These are phyloP conservation scores for Aphelinus atriplicis DNA, from an alignment of 1,140 invertebrate species.

Conservation along the genomic window DNA sequence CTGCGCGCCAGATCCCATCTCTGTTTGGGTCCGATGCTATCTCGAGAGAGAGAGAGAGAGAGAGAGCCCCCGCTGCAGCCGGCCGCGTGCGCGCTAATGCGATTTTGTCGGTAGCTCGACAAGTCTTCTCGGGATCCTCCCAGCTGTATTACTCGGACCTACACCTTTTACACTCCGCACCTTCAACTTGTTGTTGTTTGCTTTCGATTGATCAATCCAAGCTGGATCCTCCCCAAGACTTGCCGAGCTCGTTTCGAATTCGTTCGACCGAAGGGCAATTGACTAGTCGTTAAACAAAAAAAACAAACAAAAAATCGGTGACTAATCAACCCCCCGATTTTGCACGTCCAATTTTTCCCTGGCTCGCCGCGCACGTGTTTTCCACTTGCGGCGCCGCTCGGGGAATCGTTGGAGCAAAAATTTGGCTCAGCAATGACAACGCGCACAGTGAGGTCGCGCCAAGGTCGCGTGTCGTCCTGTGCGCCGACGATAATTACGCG, in stretches of 20 bases:
- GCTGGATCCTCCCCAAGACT: too few relatives aligned
- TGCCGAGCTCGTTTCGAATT: too few relatives aligned
- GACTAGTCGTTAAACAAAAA: conserved; percentile 17
- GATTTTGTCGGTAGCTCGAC: conserved; percentile 32
- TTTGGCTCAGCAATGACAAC: neutral
- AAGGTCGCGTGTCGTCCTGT: conserved; percentile 16
- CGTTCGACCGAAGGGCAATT: neutral
- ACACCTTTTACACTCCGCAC: too few relatives aligned
- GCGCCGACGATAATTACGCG: conserved; percentile 18
- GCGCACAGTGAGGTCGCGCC: neutral
- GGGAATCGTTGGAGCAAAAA: neutral
- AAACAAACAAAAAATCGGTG: neutral
- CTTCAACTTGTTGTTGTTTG: too few relatives aligned
- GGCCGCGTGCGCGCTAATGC: conserved; percentile 4
- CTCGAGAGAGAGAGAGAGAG: conserved; percentile 10
- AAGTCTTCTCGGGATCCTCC: neutral
- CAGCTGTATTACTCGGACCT: too few relatives aligned
- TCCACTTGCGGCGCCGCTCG: neutral
- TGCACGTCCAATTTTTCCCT: neutral
- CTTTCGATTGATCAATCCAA: too few relatives aligned
- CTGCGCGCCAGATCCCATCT: too few relatives aligned
- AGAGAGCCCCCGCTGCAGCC: neutral
- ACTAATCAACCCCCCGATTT: conserved; percentile 11
- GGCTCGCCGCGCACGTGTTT: too few relatives aligned
- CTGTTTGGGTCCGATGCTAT: too few relatives aligned